phyloP scores from a whole-genome alignment of 1,140 invertebrate species.

The Hestina assimilis region DNA sequence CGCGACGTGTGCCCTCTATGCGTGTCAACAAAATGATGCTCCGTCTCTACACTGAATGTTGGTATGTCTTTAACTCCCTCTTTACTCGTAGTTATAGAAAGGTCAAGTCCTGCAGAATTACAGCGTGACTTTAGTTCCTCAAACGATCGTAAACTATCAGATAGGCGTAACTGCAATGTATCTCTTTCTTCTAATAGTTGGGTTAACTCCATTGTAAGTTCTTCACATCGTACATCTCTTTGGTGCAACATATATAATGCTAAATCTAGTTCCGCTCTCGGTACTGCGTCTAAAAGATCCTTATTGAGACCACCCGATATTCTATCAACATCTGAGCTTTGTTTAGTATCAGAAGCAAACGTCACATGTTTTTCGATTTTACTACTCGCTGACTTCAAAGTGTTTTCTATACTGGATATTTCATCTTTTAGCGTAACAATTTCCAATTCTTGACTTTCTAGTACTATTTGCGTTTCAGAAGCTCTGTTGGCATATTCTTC shows the following conservation, averaged over 20 bases:
- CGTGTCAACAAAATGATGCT: slow-evolving; percentile 53
- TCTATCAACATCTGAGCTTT: slow-evolving; percentile 28
- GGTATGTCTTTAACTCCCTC: slow-evolving; percentile 51
- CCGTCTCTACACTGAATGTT: slow-evolving; percentile 45
- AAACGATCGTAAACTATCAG: slow-evolving; percentile 86
- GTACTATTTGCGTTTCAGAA: slow-evolving; percentile 76
- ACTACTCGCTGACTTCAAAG: slow-evolving; percentile 78
- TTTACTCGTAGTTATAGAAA: slow-evolving; percentile 35
- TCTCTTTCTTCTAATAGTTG: slow-evolving; percentile 91
- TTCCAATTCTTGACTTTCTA: slow-evolving; percentile 84
- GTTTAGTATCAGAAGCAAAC: slow-evolving; percentile 62
- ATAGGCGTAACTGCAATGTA: slow-evolving; percentile 88
- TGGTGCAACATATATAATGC: slow-evolving; percentile 92
- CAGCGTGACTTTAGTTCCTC: slow-evolving; percentile 79
- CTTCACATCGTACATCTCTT: slow-evolving; percentile 91
- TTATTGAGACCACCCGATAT: slow-evolving; percentile 37
- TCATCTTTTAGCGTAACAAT: slow-evolving; percentile 83
- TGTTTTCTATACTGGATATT: slow-evolving; percentile 49
- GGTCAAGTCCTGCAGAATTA: slow-evolving; percentile 39
- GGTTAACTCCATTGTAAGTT: slow-evolving; percentile 91
- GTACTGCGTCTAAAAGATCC: slow-evolving; percentile 64
- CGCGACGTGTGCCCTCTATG: slow-evolving; percentile 58
- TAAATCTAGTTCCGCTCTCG: slow-evolving; percentile 86
- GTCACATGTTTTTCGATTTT: slow-evolving; percentile 79
- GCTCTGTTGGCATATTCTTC: slow-evolving; percentile 77